A percentile compares a stretch with the other conserved stretches of the same genome.
phyloP scores from a whole-genome alignment of 1,140 invertebrate genomes.

The Drosophila eugracilis region DNA sequence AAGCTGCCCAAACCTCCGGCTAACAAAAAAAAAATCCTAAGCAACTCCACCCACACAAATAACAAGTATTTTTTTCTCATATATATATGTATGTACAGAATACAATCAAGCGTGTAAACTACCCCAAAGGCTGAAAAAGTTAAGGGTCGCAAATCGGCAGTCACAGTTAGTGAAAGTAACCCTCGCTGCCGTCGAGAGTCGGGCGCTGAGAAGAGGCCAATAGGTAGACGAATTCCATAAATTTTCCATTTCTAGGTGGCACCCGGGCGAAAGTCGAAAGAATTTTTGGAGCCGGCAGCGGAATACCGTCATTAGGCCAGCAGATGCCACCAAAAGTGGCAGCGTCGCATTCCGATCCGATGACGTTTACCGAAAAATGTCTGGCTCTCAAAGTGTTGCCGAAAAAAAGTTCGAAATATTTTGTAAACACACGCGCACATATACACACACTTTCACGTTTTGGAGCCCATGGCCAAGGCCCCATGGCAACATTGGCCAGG shows the following conservation, averaged over 20 bases:
- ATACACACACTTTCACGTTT: too few relatives aligned
- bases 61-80: not conserved
- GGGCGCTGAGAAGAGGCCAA: constrained; percentile 69
- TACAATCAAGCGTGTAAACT: constrained; percentile 61
- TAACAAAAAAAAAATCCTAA: constrained; percentile 16
- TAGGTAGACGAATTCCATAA: constrained; percentile 41
- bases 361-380: constrained; percentile 58
- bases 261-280: constrained; percentile 41
- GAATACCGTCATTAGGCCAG: constrained; percentile 83
- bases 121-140: constrained; percentile 36
- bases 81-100: constrained; percentile 21
- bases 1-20: constrained; percentile 43
- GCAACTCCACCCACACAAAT: constrained; percentile 5
- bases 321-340: constrained; percentile 61
- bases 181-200: constrained; percentile 72
- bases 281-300: constrained; percentile 73
- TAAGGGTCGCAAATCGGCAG: constrained; percentile 43
- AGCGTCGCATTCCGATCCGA: constrained; percentile 64
- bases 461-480: constrained; percentile 54
- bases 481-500: constrained; percentile 77
- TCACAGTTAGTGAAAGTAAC: constrained; percentile 79
- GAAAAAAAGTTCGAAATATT: constrained; percentile 21
- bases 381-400: constrained; percentile 5
- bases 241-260: not conserved
- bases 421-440: constrained; percentile 3